Base-by-base conservation (phyloP, 2,888 invertebrate genomes). In the Venustoraphidia nigricollis region DNA sequence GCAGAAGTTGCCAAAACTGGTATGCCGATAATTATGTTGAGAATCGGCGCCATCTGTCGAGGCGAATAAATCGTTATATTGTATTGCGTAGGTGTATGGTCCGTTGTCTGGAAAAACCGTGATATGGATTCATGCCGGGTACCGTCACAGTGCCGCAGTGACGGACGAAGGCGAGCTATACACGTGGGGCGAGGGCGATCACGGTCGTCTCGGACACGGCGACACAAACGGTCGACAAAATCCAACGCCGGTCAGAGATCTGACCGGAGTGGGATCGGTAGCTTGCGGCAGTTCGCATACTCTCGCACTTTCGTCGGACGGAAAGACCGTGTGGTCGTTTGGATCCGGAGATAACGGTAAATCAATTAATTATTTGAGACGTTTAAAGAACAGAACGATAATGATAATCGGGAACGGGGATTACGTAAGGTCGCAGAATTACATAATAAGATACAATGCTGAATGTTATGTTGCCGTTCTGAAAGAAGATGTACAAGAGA, bases 161-260 rank as follows among this genome's bases (percentile, higher is more conserved):
- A 73, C 75, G 1, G 69, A 69, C 46, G 70, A 72, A 53, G 75
- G 75, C 3, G 66, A 68, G 52, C 60, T 76, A 37, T 76, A 68
- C 55, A 75, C 74, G 1, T 76, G 75, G 75, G 76, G 76, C 6
- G 74, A 75, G 62, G 75, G 76, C 6, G 73, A 73, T 45, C 69
- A 69, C 55, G 74, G 74, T 8, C 60, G 73, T 50, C 58, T 74
- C 10, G 78, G 79, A 10, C 76, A 76, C 60, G 77, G 77, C n/a
- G 77, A 79, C 59, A 72, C 68, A 54, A 72, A 66, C 51, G 71
- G 71, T 34, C 67, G 75, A 43, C 72, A 71, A 56, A 59, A 73
- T 17, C 79, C 79, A 1, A 77, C 76, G 1, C 64, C 72, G 46
- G 77, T 79, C 5, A 66, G 68, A 45, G 76, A 76, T 57, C 59